Evolutionary conservation across 1,140 invertebrate genomes (phyloP).

Genomic region (Penaeus japonicus): DNA sequence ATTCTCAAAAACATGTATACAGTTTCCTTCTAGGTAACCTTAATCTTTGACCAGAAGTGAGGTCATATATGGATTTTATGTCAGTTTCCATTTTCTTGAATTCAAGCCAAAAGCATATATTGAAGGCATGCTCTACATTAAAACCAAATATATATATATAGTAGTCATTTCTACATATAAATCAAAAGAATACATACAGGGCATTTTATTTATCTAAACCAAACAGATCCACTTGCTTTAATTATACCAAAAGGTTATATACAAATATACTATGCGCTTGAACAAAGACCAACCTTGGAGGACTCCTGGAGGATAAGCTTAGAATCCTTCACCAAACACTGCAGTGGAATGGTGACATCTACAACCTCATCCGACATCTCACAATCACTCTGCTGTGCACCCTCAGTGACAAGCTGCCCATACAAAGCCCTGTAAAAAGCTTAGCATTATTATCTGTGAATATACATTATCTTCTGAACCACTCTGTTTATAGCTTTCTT

Average conservation of each 20-base stretch:
- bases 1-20: no score
- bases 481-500: background rate
- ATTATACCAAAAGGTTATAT: background rate
- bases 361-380: constrained; percentile 72
- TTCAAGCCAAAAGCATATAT: no score
- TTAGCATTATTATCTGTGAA: background rate
- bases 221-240: background rate
- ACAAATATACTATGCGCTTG: background rate
- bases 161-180: no score
- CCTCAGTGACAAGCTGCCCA: constrained; percentile 65
- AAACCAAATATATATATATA: no score
- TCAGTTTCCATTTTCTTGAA: no score
- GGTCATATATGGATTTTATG: no score
- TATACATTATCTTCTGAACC: background rate
- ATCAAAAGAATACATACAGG: no score
- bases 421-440: constrained; percentile 62
- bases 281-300: constrained; percentile 60
- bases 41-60: no score
- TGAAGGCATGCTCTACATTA: no score
- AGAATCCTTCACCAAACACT: constrained; percentile 92
- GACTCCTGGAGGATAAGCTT: constrained; percentile 83
- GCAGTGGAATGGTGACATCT: constrained; percentile 91
- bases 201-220: background rate
- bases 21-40: no score
- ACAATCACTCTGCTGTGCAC: constrained; percentile 60